Evolutionary conservation across 1,140 invertebrate genomes (phyloP).

Genomic region (Geopemphigus sp.): DNA sequence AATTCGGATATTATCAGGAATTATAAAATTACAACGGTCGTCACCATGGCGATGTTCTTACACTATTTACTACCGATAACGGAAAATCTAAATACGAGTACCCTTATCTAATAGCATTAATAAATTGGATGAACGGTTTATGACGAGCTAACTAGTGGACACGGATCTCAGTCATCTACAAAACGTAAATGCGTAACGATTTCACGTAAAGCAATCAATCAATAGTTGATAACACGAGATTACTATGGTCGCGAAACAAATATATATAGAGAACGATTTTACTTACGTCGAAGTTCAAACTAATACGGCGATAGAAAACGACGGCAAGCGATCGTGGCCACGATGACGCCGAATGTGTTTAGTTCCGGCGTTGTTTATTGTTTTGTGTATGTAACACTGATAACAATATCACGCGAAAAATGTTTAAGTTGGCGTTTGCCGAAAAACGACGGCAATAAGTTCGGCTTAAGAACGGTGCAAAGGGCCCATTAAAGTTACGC

Average conservation of each 20-base stretch:
- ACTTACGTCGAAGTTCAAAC: no score
- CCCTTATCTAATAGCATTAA: no score
- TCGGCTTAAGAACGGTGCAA: background rate
- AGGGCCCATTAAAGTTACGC: no score
- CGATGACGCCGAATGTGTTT: background rate
- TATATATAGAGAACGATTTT: no score
- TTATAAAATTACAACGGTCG: no score
- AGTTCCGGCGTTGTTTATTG: background rate
- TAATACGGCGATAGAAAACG: background rate
- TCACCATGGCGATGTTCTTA: no score
- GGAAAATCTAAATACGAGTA: no score
- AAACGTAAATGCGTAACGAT: background rate
- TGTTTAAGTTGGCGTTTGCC: background rate
- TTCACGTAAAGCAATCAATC: background rate
- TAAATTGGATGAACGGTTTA: no score
- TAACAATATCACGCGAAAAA: conserved; percentile 16
- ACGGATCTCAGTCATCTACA: background rate
- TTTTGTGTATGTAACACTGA: background rate
- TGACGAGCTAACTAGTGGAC: no score
- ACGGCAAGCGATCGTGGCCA: background rate
- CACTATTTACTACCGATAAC: no score
- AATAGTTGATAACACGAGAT: background rate
- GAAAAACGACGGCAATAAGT: background rate
- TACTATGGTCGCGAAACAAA: background rate
- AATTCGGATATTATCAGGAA: no score